Conservation (phyloP, 1,140 invertebrate genomes). For the Epicauta chinensis region DNA sequence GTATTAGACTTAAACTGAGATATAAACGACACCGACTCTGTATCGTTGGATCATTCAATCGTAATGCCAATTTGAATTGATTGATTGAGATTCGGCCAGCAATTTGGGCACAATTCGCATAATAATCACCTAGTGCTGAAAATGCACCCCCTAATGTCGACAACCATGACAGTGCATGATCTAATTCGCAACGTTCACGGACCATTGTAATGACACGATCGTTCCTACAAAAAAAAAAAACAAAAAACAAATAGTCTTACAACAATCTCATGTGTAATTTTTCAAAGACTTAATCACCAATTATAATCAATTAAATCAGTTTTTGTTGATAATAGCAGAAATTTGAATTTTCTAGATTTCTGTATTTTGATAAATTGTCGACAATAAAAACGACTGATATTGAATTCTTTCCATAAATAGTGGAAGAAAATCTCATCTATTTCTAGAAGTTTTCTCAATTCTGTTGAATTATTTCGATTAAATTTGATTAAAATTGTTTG, state of each 20-base stretch:
- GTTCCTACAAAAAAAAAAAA: conserved; percentile 26
- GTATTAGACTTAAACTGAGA: conserved; percentile 79
- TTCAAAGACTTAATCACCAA: conserved; percentile 47
- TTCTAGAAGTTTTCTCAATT: neutral
- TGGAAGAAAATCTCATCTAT: conserved; percentile 2
- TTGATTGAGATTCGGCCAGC: conserved; percentile 80
- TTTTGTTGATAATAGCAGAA: conserved; percentile 46
- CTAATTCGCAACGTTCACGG: conserved; percentile 66
- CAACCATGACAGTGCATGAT: conserved; percentile 85
- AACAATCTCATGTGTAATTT: too few species aligned
- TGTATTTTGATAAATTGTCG: neutral
- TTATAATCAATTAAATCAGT: conserved; percentile 60
- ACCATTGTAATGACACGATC: conserved; percentile 37
- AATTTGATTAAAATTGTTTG: too few species aligned
- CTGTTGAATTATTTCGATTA: too few species aligned
- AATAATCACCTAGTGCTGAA: conserved; percentile 85
- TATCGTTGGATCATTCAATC: conserved; percentile 72
- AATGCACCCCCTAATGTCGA: conserved; percentile 94
- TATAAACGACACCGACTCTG: conserved; percentile 77
- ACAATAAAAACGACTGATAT: neutral
- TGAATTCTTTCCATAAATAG: conserved; percentile 1
- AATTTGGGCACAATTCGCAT: conserved; percentile 68
- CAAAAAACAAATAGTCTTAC: conserved; percentile 1
- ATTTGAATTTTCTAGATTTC: neutral
- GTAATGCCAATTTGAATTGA: conserved; percentile 73